Percentiles rank a stretch among this genome's conserved stretches.
Evolutionary conservation across 2,113 vertebrate genomes (phyloP).

Genomic region (Antechinus stuartii): DNA sequence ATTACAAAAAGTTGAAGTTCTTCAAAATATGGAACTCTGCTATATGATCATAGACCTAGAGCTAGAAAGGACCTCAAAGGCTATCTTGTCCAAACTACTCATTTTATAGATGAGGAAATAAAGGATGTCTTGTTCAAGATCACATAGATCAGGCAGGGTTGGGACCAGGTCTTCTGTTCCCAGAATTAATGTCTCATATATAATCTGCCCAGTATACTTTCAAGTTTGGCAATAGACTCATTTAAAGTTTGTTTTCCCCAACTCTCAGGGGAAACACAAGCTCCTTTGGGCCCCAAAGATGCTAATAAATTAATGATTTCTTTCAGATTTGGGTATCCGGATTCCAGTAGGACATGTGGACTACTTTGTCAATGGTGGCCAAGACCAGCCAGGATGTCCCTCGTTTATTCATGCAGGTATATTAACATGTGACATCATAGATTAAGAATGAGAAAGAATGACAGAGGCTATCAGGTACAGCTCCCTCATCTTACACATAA

Average conservation of each 20-base stretch:
- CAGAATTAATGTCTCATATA: background rate
- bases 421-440: background rate
- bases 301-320: conserved; percentile 39
- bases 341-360: conserved; percentile 97
- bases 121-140: background rate
- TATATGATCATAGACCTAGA: background rate
- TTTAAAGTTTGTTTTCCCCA: background rate
- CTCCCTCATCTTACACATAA: background rate
- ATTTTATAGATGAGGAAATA: background rate
- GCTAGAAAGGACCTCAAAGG: background rate
- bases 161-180: background rate
- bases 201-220: background rate
- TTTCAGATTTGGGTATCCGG: conserved; percentile 95
- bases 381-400: conserved; percentile 94
- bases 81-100: background rate
- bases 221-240: background rate
- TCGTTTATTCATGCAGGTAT: conserved; percentile 81
- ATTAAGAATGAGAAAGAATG: background rate
- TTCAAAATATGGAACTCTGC: background rate
- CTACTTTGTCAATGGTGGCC: conserved; percentile 95
- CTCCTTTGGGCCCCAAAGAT: background rate
- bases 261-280: background rate
- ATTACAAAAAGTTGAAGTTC: background rate
- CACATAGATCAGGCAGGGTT: background rate
- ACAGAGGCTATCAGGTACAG: background rate